These are phyloP conservation scores for Myathropa florea DNA, from an alignment of 2,888 invertebrate species.

Conservation along the genomic window DNA sequence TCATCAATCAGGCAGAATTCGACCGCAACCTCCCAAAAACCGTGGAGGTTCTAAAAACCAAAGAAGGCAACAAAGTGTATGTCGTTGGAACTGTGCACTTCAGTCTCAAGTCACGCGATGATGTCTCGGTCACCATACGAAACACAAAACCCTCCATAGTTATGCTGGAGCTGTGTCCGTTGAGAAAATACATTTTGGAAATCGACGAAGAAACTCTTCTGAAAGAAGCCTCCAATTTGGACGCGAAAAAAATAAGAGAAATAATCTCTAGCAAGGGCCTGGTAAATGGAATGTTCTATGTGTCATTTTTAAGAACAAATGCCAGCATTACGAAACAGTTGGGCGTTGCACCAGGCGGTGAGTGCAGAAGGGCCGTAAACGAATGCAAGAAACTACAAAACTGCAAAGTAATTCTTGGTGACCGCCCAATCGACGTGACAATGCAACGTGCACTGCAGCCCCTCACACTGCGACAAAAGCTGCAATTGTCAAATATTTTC, in stretches of 20 bases:
- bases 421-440: constrained; percentile 94
- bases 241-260: constrained; percentile 84
- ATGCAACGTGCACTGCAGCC: constrained; percentile 91
- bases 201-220: constrained; percentile 93
- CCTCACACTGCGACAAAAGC: constrained; percentile 91
- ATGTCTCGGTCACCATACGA: constrained; percentile 85
- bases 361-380: constrained; percentile 92
- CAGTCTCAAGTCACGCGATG: constrained; percentile 93
- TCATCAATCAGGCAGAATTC: constrained; percentile 67
- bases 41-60: constrained; percentile 87
- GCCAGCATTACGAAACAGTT: constrained; percentile 94
- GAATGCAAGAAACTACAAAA: constrained; percentile 86
- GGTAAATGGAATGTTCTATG: constrained; percentile 88
- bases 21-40: constrained; percentile 81
- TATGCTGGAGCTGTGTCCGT: constrained; percentile 93
- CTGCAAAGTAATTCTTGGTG: constrained; percentile 92
- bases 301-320: constrained; percentile 91
- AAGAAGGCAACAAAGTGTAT: constrained; percentile 91
- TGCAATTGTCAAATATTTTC: constrained; percentile 78
- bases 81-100: constrained; percentile 97
- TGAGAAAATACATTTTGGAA: constrained; percentile 90
- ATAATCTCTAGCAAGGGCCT: constrained; percentile 70
- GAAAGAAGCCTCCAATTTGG: constrained; percentile 91
- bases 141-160: constrained; percentile 86
- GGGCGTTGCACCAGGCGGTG: constrained; percentile 98